These are phyloP conservation scores for Podabrus alpinus DNA, from an alignment of 2,888 invertebrate genomes.

Conservation along the genomic window DNA sequence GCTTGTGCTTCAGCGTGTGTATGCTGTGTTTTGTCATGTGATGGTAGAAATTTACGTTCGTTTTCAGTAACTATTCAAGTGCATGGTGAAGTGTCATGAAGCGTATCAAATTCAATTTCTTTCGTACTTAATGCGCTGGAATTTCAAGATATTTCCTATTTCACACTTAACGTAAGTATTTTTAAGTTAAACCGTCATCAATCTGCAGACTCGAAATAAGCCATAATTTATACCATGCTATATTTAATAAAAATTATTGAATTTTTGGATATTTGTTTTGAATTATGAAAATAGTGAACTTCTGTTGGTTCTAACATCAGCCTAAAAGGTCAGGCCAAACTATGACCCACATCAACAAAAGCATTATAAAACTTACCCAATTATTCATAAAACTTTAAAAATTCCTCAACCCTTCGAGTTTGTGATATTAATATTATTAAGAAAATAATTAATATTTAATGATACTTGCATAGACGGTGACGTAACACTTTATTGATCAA, in stretches of 20 bases:
- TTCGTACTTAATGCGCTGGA: slow-evolving; percentile 3
- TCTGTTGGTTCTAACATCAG: neutral
- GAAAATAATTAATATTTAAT: too few relatives aligned
- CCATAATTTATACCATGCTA: neutral
- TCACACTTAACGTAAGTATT: neutral
- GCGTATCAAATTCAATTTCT: slow-evolving; percentile 5
- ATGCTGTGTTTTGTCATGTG: slow-evolving; percentile 32
- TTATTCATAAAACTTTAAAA: neutral
- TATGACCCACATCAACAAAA: slow-evolving; percentile 18
- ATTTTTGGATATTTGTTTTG: neutral
- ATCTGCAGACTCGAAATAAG: neutral
- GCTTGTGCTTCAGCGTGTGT: slow-evolving; percentile 35
- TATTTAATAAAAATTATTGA: neutral
- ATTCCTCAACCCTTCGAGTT: neutral
- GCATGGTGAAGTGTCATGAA: slow-evolving; percentile 15
- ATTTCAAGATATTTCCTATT: slow-evolving; percentile 2
- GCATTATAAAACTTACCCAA: neutral
- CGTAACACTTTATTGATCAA: neutral
- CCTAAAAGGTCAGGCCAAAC: slow-evolving; percentile 22
- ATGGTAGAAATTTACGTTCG: slow-evolving; percentile 29
- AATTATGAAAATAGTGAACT: neutral
- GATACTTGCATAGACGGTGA: neutral
- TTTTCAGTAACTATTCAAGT: slow-evolving; percentile 26
- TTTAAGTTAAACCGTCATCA: neutral
- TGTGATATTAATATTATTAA: too few relatives aligned